Evolutionary conservation across 2,797 vertebrate species (phyloP).

Genomic region (Oophaga sylvatica): DNA sequence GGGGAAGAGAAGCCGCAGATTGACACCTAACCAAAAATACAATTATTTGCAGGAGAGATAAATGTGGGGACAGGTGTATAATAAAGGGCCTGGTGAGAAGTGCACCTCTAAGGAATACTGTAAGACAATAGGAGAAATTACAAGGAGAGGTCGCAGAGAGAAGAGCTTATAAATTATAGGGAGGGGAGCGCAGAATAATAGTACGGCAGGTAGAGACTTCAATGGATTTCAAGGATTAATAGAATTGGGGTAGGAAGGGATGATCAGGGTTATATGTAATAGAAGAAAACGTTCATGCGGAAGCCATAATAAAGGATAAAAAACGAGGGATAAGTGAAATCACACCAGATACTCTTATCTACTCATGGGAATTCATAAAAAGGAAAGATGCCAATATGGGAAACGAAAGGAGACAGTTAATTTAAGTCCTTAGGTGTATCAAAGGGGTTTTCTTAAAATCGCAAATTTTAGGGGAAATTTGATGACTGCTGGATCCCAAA

Average conservation of each 20-base stretch:
- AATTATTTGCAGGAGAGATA: conserved; percentile 35
- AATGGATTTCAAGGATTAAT: not conserved
- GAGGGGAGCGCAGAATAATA: not conserved
- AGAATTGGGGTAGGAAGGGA: not conserved
- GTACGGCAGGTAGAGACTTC: not conserved
- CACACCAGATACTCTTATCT: not conserved
- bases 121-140: conserved; percentile 10
- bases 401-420: not conserved
- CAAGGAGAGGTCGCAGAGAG: conserved; percentile 2
- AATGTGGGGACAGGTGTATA: conserved; percentile 40
- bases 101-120: not conserved
- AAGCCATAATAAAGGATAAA: not conserved
- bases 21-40: conserved; percentile 57
- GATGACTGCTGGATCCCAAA: no score
- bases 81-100: conserved; percentile 30
- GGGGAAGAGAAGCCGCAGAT: conserved; percentile 32
- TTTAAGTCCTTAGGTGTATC: not conserved
- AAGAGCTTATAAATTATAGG: not conserved
- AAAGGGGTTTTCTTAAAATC: not conserved
- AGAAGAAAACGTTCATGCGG: not conserved
- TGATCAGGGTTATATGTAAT: not conserved
- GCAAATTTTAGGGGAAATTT: no score
- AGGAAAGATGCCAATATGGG: not conserved
- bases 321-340: not conserved
- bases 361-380: not conserved